Conservation (phyloP, 2,797 vertebrate genomes). For the Bovichtus variegatus region DNA sequence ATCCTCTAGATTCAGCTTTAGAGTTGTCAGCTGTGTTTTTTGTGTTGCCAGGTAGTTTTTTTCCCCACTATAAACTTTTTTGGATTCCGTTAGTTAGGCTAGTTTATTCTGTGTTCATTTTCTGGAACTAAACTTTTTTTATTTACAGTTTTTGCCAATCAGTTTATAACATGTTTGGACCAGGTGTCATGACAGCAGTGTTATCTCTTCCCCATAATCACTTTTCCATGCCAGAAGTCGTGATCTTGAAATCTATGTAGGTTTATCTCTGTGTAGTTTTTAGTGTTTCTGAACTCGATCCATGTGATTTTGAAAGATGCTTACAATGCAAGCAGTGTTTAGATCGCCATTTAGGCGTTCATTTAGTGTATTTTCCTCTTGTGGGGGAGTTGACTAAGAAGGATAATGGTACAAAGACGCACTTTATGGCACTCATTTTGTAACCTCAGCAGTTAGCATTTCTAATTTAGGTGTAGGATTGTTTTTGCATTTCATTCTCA, state of each 20-base stretch:
- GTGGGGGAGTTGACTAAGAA: neutral
- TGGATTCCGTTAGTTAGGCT: neutral
- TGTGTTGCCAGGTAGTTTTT: neutral
- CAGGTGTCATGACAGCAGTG: neutral
- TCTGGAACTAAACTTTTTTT: neutral
- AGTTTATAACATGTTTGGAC: constrained; percentile 10
- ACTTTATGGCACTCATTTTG: constrained; percentile 6
- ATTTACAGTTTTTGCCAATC: too few relatives aligned
- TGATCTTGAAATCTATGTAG: constrained; percentile 16
- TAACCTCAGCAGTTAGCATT: constrained; percentile 8
- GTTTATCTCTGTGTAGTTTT: constrained; percentile 5
- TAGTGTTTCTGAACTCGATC: neutral
- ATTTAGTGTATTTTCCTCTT: neutral
- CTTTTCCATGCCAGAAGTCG: constrained; percentile 17
- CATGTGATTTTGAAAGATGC: neutral
- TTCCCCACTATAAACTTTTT: too few relatives aligned
- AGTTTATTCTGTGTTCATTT: neutral
- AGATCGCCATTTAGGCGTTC: neutral
- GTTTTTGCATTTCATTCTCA: constrained; percentile 28
- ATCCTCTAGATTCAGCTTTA: constrained; percentile 10
- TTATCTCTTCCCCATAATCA: neutral
- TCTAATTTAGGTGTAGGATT: constrained; percentile 7
- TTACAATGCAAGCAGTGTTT: constrained; percentile 8
- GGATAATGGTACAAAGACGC: neutral
- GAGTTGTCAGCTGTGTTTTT: neutral